These are phyloP conservation scores for Saguinus oedipus DNA, from an alignment of 2,797 vertebrate species.

Conservation along the genomic window DNA sequence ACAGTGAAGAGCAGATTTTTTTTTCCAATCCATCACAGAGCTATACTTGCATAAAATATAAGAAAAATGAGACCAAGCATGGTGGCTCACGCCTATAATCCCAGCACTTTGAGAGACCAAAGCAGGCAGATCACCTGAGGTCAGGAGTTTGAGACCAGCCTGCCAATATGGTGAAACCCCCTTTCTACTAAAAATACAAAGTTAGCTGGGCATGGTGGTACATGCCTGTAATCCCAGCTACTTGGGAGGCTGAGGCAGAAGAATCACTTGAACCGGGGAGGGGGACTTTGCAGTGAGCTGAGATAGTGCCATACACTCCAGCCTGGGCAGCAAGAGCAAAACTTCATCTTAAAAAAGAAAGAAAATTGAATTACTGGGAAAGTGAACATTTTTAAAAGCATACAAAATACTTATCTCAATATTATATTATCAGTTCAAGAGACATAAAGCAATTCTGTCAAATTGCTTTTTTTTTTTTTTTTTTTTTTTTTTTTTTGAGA, in stretches of 20 bases:
- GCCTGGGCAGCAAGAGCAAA: background rate
- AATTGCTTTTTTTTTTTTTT: background rate
- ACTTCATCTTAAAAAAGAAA: background rate
- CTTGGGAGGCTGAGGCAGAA: too few species aligned
- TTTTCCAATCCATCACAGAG: background rate
- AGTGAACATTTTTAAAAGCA: background rate
- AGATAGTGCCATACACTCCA: too few species aligned
- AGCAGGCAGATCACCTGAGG: too few species aligned
- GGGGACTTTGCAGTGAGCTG: fast-evolving
- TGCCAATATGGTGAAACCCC: too few species aligned
- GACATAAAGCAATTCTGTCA: background rate
- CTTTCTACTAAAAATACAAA: too few species aligned
- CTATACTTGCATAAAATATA: background rate
- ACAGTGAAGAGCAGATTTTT: background rate
- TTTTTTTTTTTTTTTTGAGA: background rate
- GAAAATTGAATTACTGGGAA: background rate
- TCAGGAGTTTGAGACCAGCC: too few species aligned
- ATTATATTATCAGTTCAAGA: background rate
- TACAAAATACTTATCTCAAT: background rate
- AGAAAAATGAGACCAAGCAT: background rate
- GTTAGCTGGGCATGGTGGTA: too few species aligned
- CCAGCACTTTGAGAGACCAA: too few species aligned
- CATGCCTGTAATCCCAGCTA: too few species aligned
- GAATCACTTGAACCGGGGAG: too few species aligned
- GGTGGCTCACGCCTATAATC: too few species aligned